A percentile compares a stretch with the other conserved stretches of the same genome.
Evolutionary conservation across 2,888 invertebrate genomes (phyloP).

Genomic region (Phoenoteleia sp.): DNA sequence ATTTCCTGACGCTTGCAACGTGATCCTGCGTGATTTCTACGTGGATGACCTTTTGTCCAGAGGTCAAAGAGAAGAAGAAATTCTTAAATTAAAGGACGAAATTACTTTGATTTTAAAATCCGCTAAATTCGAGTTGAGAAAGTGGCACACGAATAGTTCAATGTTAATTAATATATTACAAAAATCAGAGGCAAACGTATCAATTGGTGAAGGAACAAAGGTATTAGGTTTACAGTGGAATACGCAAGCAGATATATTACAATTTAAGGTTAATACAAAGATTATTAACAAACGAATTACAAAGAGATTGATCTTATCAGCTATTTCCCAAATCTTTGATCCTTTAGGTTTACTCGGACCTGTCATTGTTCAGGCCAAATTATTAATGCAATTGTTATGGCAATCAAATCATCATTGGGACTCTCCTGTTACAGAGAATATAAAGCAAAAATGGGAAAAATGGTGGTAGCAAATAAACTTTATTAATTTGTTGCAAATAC

Average conservation of each 20-base stretch:
- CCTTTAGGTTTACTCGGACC: not conserved
- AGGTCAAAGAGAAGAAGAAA: constrained; percentile 35
- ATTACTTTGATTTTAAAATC: constrained; percentile 12
- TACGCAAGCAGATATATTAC: constrained; percentile 31
- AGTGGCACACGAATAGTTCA: not conserved
- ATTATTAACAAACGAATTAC: too few relatives aligned
- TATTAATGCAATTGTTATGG: constrained; percentile 10
- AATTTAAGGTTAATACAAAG: not conserved
- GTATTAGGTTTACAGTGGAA: constrained; percentile 56
- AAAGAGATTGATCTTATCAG: not conserved
- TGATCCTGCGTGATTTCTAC: constrained; percentile 55
- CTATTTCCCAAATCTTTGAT: not conserved
- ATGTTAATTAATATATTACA: not conserved
- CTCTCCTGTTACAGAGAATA: not conserved
- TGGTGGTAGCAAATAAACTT: not conserved
- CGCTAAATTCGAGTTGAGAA: not conserved
- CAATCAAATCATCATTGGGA: not conserved
- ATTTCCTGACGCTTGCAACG: constrained; percentile 62
- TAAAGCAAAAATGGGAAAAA: not conserved
- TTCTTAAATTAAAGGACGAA: constrained; percentile 29
- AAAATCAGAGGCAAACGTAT: not conserved
- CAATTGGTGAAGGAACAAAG: constrained; percentile 21
- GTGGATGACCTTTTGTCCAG: constrained; percentile 50
- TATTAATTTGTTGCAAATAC: not conserved
- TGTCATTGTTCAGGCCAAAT: not conserved